Conservation (phyloP, 2,888 invertebrate genomes). For the Thecophora atra region DNA sequence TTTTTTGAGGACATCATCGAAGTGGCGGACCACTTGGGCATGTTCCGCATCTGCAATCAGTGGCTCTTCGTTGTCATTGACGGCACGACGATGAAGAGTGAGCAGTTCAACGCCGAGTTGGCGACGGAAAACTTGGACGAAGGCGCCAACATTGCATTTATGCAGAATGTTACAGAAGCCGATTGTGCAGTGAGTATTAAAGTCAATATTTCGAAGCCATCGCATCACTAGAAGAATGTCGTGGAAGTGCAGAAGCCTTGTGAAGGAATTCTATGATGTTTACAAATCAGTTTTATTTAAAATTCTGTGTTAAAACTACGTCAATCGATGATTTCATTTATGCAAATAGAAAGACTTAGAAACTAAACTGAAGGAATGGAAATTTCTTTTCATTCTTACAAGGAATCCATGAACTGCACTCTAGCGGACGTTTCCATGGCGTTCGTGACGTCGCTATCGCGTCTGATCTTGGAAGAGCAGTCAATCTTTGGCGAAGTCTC, state of each 20-base stretch:
- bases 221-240: too few relatives aligned
- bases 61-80: conserved; percentile 84
- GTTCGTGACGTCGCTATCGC: conserved; percentile 75
- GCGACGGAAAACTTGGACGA: conserved; percentile 73
- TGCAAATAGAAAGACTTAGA: too few relatives aligned
- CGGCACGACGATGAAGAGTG: conserved; percentile 66
- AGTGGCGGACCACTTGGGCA: conserved; percentile 72
- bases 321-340: too few relatives aligned
- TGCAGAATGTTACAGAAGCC: conserved; percentile 74
- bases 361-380: too few relatives aligned
- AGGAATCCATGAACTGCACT: conserved; percentile 77
- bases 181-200: conserved; percentile 69
- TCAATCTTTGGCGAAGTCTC: conserved; percentile 79
- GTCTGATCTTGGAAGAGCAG: conserved; percentile 75
- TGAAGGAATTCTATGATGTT: too few relatives aligned
- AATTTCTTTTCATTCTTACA: too few relatives aligned
- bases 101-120: conserved; percentile 66
- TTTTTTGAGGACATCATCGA: conserved; percentile 72
- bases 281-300: too few relatives aligned
- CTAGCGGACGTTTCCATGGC: conserved; percentile 74
- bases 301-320: too few relatives aligned
- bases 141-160: conserved; percentile 83
- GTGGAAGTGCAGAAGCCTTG: too few relatives aligned
- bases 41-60: conserved; percentile 79
- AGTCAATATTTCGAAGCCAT: conserved; percentile 2